Evolutionary conservation across 1,140 invertebrate species (phyloP).

Genomic region (Pararge aegeria): DNA sequence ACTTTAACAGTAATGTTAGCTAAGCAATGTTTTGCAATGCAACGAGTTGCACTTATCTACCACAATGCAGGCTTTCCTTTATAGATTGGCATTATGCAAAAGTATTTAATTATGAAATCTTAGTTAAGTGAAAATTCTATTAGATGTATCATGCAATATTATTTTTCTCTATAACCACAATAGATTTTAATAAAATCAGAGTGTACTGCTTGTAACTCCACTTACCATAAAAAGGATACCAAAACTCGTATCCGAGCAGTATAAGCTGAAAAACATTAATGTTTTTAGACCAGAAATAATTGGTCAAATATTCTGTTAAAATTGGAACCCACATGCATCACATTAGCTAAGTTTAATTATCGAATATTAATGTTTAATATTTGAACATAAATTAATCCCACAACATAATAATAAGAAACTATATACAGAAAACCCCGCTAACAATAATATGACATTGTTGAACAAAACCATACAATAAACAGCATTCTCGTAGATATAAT

Average conservation of each 20-base stretch:
- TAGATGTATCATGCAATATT: slow-evolving; percentile 27
- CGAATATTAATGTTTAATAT: too few species aligned
- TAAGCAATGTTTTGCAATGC: too few species aligned
- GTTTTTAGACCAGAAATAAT: slow-evolving; percentile 59
- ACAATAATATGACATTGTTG: too few species aligned
- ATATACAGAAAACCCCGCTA: too few species aligned
- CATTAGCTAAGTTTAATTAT: too few species aligned
- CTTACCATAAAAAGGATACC: slow-evolving; percentile 74
- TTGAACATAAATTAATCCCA: too few species aligned
- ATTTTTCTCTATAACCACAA: slow-evolving; percentile 19
- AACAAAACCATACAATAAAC: too few species aligned
- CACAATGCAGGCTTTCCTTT: too few species aligned
- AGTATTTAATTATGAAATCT: neutral
- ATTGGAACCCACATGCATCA: slow-evolving; percentile 41
- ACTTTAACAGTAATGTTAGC: too few species aligned
- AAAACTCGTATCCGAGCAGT: slow-evolving; percentile 73
- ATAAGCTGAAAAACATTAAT: slow-evolving; percentile 77
- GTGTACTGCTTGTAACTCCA: slow-evolving; percentile 71
- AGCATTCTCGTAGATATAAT: too few species aligned
- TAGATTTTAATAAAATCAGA: slow-evolving; percentile 37
- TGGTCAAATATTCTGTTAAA: slow-evolving; percentile 43
- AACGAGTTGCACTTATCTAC: too few species aligned
- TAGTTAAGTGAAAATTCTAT: slow-evolving; percentile 22
- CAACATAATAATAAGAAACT: too few species aligned
- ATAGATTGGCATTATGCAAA: slow-evolving; percentile 18